Base-by-base conservation (phyloP, 1,140 invertebrate species). In the Aphidius ervi region DNA sequence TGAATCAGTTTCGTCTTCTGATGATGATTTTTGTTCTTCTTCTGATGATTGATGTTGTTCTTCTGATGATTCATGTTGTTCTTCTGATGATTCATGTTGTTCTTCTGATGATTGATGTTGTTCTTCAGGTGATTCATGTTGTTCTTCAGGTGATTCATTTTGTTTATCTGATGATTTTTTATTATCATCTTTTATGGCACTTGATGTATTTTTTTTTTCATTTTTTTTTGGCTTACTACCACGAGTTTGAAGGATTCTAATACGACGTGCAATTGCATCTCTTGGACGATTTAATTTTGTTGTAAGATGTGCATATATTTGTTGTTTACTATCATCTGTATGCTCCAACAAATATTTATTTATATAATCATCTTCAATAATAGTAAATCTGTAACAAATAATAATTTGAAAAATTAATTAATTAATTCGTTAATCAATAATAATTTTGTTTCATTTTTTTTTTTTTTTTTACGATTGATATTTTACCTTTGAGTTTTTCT, bases 241-340 rank as follows among this genome's bases (percentile, higher is more conserved):
- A 76, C 65, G 40, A 73, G 5, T 56, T 52, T 53, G 50, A 74
- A 72, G 2, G 1, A 31, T 31, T 31, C 23, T 31, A 31, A 31
- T 31, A 55, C 75, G 65, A 9, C 77, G 70, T 70, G 70, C 78
- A 49, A 79, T 69, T 0, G 77, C 75, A 39, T 67, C 62, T 59
- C 74, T 66, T 1, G 73, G 73, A 65, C 77, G 68, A 9, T 68
- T 71, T 49, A 79, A 65, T 31, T 68, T 58, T 62, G 64, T 66
- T 9, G 73, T 73, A 45, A 78, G 66, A 23, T 71, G 68, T 7
- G 63, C 6, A 63, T 68, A 75, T 37, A 68, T 71, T 1, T 61
- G 43, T 54, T 20, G 67, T 20, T 70, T 40, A 20, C 72, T 43
- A 4, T 65, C 37, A 54, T 64, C 58, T 10, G 5, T 40, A 52